Evolutionary conservation across 2,113 vertebrate genomes (phyloP).

Genomic region (Tychaedon coryphoeus): DNA sequence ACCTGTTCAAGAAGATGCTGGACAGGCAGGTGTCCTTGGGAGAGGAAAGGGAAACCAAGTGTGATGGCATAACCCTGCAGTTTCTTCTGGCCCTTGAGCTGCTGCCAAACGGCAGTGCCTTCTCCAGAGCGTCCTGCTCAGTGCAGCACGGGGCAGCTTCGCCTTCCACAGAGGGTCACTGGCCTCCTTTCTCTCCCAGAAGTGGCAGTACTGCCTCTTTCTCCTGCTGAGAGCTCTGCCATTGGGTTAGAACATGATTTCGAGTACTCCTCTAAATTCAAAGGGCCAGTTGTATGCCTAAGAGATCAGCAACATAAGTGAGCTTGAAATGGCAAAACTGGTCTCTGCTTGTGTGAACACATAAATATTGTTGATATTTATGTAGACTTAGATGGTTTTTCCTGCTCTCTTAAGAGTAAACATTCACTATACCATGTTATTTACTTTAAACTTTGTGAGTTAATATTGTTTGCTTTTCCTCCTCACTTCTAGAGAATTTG

Average conservation of each 20-base stretch:
- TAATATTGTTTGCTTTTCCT: background rate
- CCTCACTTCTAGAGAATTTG: background rate
- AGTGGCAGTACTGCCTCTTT: background rate
- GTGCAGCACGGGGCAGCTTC: background rate
- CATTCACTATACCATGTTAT: background rate
- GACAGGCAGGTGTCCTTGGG: background rate
- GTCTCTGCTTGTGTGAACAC: background rate
- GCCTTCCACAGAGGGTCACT: background rate
- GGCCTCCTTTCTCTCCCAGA: background rate
- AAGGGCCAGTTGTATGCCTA: background rate
- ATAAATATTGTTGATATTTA: background rate
- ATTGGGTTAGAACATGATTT: background rate
- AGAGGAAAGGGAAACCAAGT: background rate
- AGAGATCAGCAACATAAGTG: background rate
- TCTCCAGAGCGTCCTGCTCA: background rate
- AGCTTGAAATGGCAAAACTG: background rate
- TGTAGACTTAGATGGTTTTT: background rate
- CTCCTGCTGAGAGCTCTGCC: background rate
- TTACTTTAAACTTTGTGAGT: background rate
- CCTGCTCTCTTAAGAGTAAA: background rate
- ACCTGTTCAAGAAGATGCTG: background rate
- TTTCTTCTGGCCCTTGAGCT: background rate
- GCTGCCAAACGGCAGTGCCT: background rate
- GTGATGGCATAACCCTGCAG: background rate
- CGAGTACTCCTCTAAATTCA: background rate